These are phyloP conservation scores for Tetramorium bicarinatum DNA, from an alignment of 2,888 invertebrate species.

Conservation along the genomic window DNA sequence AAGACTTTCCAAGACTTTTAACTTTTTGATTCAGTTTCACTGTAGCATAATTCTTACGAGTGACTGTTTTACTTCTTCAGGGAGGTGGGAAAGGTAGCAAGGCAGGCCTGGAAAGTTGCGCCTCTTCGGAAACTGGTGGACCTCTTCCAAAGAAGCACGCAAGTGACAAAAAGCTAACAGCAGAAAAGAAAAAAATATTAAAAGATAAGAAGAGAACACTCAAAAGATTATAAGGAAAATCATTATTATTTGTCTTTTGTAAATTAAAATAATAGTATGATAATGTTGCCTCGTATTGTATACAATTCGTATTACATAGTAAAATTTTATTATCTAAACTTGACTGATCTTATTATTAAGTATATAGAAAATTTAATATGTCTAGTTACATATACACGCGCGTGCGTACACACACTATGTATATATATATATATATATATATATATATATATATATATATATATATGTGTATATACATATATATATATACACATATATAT, in stretches of 20 bases:
- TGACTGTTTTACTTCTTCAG: slow-evolving; percentile 63
- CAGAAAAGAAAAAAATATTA: slow-evolving; percentile 91
- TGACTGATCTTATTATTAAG: slow-evolving; percentile 81
- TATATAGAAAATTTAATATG: slow-evolving; percentile 75
- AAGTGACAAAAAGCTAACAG: slow-evolving; percentile 91
- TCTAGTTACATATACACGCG: slow-evolving; percentile 42
- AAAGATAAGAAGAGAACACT: slow-evolving; percentile 95
- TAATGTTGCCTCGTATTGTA: slow-evolving; percentile 81
- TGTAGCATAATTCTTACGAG: not conserved
- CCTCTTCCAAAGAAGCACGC: slow-evolving; percentile 95
- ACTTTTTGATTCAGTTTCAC: slow-evolving; percentile 60
- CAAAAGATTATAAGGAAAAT: slow-evolving; percentile 92
- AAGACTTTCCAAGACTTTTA: not conserved
- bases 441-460: too few relatives aligned
- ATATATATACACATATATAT: too few relatives aligned
- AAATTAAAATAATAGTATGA: slow-evolving; percentile 81
- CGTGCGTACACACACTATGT: too few relatives aligned
- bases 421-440: too few relatives aligned
- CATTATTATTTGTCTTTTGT: slow-evolving; percentile 74
- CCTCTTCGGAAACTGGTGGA: slow-evolving; percentile 88
- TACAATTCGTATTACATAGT: slow-evolving; percentile 80
- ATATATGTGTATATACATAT: too few relatives aligned
- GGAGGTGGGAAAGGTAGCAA: slow-evolving; percentile 85
- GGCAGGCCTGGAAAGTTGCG: slow-evolving; percentile 85
- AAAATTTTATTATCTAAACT: slow-evolving; percentile 80